A percentile compares a stretch with the other conserved stretches of the same genome.
These are phyloP conservation scores for Fregata magnificens DNA, from an alignment of 2,113 vertebrate species.

Conservation along the genomic window DNA sequence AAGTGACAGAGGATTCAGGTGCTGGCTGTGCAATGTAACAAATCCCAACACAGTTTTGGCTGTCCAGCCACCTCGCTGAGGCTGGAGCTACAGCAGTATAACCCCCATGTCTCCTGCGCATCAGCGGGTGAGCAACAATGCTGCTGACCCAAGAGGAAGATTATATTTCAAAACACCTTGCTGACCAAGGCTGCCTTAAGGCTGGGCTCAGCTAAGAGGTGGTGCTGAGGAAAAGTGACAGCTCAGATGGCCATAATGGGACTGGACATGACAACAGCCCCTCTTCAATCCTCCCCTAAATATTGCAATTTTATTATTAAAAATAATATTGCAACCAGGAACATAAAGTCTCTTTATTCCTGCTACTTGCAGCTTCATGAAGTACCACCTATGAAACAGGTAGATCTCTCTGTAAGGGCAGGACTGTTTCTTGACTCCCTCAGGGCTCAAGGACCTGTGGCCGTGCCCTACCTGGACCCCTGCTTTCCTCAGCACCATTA, in stretches of 20 bases:
- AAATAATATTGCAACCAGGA: constrained; percentile 15
- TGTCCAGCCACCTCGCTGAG: not conserved
- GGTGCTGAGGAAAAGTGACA: not conserved
- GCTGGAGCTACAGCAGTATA: not conserved
- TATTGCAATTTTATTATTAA: too few species aligned
- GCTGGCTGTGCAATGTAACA: not conserved
- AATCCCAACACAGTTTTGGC: not conserved
- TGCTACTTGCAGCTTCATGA: not conserved
- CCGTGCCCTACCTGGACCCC: accelerated
- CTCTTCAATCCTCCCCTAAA: constrained; percentile 5
- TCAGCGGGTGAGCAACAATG: not conserved
- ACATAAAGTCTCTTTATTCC: not conserved
- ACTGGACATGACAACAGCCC: not conserved
- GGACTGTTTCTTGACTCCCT: not conserved
- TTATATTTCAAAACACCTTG: not conserved
- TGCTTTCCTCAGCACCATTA: not conserved
- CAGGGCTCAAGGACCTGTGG: not conserved
- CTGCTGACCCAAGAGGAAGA: not conserved
- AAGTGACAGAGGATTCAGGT: not conserved
- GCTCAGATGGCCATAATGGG: not conserved
- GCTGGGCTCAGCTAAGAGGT: not conserved
- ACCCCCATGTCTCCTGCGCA: not conserved
- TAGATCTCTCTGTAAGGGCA: too few species aligned
- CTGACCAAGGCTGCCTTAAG: not conserved
- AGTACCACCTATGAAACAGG: not conserved